Conservation (phyloP, 2,888 invertebrate genomes). For the Leptura quadrifasciata region DNA sequence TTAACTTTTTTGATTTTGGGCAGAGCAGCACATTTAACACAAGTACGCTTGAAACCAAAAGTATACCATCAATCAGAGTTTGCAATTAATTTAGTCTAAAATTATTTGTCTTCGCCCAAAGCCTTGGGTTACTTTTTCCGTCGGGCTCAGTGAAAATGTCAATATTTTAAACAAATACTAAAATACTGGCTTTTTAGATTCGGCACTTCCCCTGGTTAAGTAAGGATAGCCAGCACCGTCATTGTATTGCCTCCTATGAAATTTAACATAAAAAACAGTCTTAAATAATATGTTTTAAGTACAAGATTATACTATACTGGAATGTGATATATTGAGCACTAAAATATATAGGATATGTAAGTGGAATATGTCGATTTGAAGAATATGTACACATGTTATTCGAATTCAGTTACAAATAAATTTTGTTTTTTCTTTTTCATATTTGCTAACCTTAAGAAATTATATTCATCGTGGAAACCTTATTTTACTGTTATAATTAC, state of each 20-base stretch:
- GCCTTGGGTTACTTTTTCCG: too few relatives aligned
- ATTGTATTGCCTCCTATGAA: neutral
- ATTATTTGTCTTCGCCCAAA: too few relatives aligned
- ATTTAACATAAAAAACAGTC: conserved; percentile 36
- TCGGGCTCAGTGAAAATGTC: too few relatives aligned
- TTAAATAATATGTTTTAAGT: conserved; percentile 35
- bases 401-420: conserved; percentile 4
- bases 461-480: neutral
- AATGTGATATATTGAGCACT: conserved; percentile 41
- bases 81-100: too few relatives aligned
- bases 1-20: too few relatives aligned
- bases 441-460: neutral
- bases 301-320: conserved; percentile 27
- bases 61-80: too few relatives aligned
- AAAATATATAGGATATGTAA: conserved; percentile 37
- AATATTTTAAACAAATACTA: too few relatives aligned
- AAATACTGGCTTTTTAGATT: too few relatives aligned
- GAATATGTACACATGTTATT: conserved; percentile 12
- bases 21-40: too few relatives aligned
- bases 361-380: conserved; percentile 28
- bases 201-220: too few relatives aligned
- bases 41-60: too few relatives aligned
- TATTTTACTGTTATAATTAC: neutral
- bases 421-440: neutral
- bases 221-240: neutral